Evolutionary conservation across 2,888 invertebrate species (phyloP).

Genomic region (Zele albiditarsus): DNA sequence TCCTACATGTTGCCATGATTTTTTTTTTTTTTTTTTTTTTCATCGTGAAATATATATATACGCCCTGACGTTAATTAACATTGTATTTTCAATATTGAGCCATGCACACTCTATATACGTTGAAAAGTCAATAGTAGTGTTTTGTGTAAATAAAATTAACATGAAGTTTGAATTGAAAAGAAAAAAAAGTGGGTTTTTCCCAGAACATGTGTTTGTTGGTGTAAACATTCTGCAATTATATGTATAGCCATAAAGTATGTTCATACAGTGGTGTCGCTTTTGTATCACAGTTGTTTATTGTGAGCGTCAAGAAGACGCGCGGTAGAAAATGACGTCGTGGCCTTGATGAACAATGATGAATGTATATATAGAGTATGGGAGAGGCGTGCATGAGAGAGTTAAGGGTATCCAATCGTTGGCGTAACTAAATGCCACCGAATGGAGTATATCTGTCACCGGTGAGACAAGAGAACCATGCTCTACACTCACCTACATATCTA

Average conservation of each 20-base stretch:
- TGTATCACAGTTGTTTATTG: background rate
- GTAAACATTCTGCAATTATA: too few relatives aligned
- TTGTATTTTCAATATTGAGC: background rate
- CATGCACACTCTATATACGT: background rate
- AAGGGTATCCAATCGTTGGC: slow-evolving; percentile 58
- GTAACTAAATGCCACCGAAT: slow-evolving; percentile 61
- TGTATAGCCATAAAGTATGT: background rate
- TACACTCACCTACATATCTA: slow-evolving; percentile 10
- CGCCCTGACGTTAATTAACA: slow-evolving; percentile 7
- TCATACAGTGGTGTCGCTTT: background rate
- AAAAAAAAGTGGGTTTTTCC: too few relatives aligned
- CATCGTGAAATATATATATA: background rate
- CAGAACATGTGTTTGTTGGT: too few relatives aligned
- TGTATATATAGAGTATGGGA: background rate
- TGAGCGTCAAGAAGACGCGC: background rate
- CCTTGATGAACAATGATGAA: background rate
- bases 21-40: slow-evolving; percentile 26
- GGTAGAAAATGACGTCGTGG: background rate
- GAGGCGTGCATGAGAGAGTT: slow-evolving; percentile 18
- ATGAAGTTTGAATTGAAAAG: too few relatives aligned
- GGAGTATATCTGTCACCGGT: slow-evolving; percentile 46
- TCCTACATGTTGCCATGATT: slow-evolving; percentile 42
- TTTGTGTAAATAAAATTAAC: too few relatives aligned
- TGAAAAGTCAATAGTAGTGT: background rate
- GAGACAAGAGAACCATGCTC: slow-evolving; percentile 40